Base-by-base conservation (phyloP, 2,113 vertebrate genomes). In the Oncorhynchus mykiss region DNA sequence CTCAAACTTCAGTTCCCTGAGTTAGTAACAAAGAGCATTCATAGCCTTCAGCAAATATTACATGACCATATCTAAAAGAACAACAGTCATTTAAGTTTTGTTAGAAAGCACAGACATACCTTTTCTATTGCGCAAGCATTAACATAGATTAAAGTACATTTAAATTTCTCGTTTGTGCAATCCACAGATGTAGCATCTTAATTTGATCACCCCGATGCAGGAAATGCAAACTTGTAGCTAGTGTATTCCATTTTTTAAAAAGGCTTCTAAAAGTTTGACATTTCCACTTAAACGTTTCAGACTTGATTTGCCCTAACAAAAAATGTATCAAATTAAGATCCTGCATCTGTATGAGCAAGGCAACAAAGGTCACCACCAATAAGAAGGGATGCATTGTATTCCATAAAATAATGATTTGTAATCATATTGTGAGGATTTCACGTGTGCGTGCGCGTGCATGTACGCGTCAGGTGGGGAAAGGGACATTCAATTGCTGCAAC, bases 1-100 rank as follows among this genome's bases (percentile, higher is more conserved):
- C 79, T 83, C 81, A 82, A 89, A 86, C 84, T 90, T 93, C 91
- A 90, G 88, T 86, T 94, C 92, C 93, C 93, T 94, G 93, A 94
- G 92, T 93, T 93, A 93, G 91, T 94, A 91, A 88, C 88, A 91
- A 90, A 88, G 78, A 82, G 85, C 76, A 84, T 88, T 77, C 86
- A 84, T 62, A 79, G 72, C 77, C 82, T 80, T 78, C 76, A 83
- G 76, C 80, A 83, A 78, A 80, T 86, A 85, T 64, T 77, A 75
- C 71, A 78, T 83, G 31, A 85, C 51, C 51, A 54, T 51, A 72
- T 87, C 81, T 82, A 80, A 39, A 84, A 70, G 73, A 79, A 67
- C 77, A 62, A 82, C 54, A 83, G 67, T 29, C 81, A 57, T 68
- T 67, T 77, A 68, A 62, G 29, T 76, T 78, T 60, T 48, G 69